These are phyloP conservation scores for Whitmania pigra DNA, from an alignment of 1,140 invertebrate species.

Conservation along the genomic window DNA sequence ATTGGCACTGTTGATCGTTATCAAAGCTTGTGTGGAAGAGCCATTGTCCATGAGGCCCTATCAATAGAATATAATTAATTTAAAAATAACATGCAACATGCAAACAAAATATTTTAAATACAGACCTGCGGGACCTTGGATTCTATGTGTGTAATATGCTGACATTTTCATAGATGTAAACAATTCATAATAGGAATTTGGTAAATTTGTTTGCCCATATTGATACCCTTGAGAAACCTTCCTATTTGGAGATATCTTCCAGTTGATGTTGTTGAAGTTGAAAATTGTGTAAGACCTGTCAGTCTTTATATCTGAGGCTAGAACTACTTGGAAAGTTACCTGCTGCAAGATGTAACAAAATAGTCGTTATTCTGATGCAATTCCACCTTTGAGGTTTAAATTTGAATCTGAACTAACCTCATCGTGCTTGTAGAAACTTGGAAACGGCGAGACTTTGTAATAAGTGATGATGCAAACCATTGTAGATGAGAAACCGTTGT, in stretches of 20 bases:
- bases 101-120: background rate
- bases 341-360: background rate
- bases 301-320: background rate
- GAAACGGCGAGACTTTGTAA: conserved; percentile 15
- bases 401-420: background rate
- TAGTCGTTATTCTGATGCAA: too few species aligned
- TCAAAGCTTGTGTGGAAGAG: too few species aligned
- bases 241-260: background rate
- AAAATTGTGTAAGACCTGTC: conserved; percentile 2
- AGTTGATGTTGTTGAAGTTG: conserved; percentile 12
- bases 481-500: background rate
- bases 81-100: too few species aligned
- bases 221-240: conserved; percentile 5
- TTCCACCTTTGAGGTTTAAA: too few species aligned
- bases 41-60: too few species aligned
- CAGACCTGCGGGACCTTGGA: background rate
- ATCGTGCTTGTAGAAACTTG: background rate
- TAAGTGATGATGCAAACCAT: conserved; percentile 17
- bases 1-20: too few species aligned
- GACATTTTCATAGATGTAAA: background rate
- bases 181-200: background rate
- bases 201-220: background rate
- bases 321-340: background rate
- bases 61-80: too few species aligned
- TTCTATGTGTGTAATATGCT: background rate